phyloP scores from a whole-genome alignment of 2,888 invertebrate species.

The Melipona beecheii region DNA sequence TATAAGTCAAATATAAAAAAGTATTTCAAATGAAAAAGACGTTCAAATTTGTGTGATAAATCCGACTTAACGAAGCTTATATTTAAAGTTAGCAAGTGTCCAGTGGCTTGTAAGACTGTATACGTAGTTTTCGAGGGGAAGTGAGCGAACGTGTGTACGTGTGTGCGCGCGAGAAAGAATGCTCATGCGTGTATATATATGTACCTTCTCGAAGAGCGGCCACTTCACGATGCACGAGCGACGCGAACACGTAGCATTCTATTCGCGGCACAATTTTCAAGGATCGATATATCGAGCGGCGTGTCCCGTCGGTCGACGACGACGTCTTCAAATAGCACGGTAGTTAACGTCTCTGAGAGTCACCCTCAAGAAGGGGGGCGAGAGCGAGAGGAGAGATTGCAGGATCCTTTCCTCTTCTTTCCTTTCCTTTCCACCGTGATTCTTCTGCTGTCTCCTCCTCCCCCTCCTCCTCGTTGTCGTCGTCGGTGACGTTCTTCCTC shows the following conservation, averaged over 20 bases:
- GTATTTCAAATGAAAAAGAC: neutral
- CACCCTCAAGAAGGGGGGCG: slow-evolving; percentile 51
- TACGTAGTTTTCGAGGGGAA: slow-evolving; percentile 2
- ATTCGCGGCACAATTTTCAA: slow-evolving; percentile 80
- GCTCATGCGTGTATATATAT: slow-evolving; percentile 25
- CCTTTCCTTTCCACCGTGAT: slow-evolving; percentile 17
- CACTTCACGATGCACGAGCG: slow-evolving; percentile 72
- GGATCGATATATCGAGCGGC: slow-evolving; percentile 81
- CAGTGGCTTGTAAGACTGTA: neutral
- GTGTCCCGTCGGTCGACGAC: slow-evolving; percentile 64
- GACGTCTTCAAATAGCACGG: slow-evolving; percentile 71
- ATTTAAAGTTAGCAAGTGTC: neutral
- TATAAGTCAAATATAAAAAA: no score
- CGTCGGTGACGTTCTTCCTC: slow-evolving; percentile 42
- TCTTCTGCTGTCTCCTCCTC: slow-evolving; percentile 43
- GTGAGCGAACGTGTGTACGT: neutral
- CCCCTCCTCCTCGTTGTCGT: slow-evolving; percentile 5
- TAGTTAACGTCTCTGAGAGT: slow-evolving; percentile 69
- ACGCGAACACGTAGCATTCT: slow-evolving; percentile 73
- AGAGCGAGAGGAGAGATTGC: slow-evolving; percentile 41
- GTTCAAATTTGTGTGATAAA: neutral
- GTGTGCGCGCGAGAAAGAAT: slow-evolving; percentile 4
- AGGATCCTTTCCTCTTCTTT: slow-evolving; percentile 33
- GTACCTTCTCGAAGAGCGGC: slow-evolving; percentile 69
- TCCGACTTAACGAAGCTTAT: neutral